A percentile compares a stretch with the other conserved stretches of the same genome.
Evolutionary conservation across 2,888 invertebrate genomes (phyloP).

Genomic region (Hemistola chrysoprasaria): DNA sequence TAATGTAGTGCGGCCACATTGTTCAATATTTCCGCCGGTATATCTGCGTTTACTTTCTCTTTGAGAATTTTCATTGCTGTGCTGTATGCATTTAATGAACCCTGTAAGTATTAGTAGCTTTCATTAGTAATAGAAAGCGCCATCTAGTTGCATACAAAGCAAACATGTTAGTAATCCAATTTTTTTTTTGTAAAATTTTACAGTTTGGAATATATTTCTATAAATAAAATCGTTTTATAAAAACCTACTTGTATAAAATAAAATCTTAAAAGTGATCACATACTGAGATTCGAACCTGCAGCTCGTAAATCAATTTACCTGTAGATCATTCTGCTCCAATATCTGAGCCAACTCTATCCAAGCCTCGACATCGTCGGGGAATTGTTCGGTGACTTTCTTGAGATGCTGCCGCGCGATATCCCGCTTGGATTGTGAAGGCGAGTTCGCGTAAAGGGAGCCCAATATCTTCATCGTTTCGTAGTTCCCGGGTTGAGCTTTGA

Average conservation of each 20-base stretch:
- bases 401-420: constrained; percentile 97
- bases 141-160: too few species aligned
- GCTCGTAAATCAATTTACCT: constrained; percentile 57
- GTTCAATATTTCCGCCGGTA: constrained; percentile 98
- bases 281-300: too few species aligned
- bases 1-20: constrained; percentile 98
- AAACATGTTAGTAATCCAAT: too few species aligned
- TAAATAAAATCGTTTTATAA: too few species aligned
- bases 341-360: constrained; percentile 99
- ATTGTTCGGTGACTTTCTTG: constrained; percentile 97
- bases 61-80: constrained; percentile 96
- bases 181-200: too few species aligned
- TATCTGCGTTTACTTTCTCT: constrained; percentile 96
- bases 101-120: constrained; percentile 60
- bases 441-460: constrained; percentile 97
- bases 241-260: too few species aligned
- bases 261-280: too few species aligned
- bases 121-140: constrained; percentile 1
- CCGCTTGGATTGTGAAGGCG: constrained; percentile 92
- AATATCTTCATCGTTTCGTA: constrained; percentile 99
- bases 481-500: constrained; percentile 98
- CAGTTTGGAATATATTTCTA: too few species aligned
- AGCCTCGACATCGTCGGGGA: constrained; percentile 99
- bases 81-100: constrained; percentile 94
- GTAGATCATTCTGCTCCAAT: constrained; percentile 95